These are phyloP conservation scores for Lasioglossum pauxillum DNA, from an alignment of 2,888 invertebrate genomes.

Conservation along the genomic window DNA sequence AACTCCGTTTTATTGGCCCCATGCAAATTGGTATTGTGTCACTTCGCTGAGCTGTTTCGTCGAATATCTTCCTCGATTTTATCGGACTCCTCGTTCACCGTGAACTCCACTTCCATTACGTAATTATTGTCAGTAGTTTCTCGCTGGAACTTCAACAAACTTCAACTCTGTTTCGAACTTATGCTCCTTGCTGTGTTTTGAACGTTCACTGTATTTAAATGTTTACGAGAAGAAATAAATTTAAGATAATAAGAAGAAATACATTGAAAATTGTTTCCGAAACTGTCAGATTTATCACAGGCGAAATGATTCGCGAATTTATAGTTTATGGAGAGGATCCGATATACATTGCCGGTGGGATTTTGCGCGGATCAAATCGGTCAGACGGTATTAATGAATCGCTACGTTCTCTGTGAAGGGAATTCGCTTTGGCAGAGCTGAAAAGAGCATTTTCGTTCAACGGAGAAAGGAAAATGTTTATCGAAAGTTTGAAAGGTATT, in stretches of 20 bases:
- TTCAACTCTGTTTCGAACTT: not conserved
- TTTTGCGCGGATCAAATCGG: not conserved
- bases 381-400: not conserved
- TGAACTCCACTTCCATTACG: not conserved
- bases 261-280: too few relatives aligned
- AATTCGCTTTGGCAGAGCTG: not conserved
- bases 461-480: conserved; percentile 14
- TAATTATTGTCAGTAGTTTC: not conserved
- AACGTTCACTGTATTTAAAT: not conserved
- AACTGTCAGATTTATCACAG: too few relatives aligned
- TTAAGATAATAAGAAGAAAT: too few relatives aligned
- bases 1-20: not conserved
- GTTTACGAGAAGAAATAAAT: not conserved
- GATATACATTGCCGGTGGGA: not conserved
- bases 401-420: not conserved
- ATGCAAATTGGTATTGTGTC: conserved; percentile 14
- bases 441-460: not conserved
- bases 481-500: not conserved
- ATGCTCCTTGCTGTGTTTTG: not conserved
- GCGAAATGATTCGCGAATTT: too few relatives aligned
- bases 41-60: not conserved
- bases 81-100: not conserved
- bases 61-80: not conserved
- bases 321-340: not conserved
- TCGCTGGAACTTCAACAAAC: not conserved